phyloP scores from a whole-genome alignment of 2,888 invertebrate genomes.

The Philhelius pedissequus region DNA sequence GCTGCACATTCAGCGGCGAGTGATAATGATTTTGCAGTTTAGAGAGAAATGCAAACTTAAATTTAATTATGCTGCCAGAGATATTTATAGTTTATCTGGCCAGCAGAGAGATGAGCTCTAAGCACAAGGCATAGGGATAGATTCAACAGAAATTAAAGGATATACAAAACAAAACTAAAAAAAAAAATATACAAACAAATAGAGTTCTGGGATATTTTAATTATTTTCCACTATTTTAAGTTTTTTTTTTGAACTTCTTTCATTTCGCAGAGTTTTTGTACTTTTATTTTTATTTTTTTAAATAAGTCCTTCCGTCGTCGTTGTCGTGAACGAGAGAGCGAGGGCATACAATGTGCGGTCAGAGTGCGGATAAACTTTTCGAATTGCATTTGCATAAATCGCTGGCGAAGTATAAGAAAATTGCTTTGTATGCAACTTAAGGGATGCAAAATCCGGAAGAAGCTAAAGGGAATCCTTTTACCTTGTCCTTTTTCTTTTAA shows the following conservation, averaged over 20 bases:
- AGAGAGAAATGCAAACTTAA: slow-evolving; percentile 68
- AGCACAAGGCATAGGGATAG: not conserved
- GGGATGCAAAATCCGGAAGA: slow-evolving; percentile 7
- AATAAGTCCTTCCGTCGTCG: not conserved
- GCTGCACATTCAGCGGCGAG: slow-evolving; percentile 37
- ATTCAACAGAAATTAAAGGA: not conserved
- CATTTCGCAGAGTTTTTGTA: not conserved
- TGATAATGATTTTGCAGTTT: slow-evolving; percentile 67
- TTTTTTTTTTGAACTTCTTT: not conserved
- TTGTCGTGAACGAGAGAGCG: not conserved
- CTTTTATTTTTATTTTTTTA: not conserved
- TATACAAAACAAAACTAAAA: not conserved
- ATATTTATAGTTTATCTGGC: too few species aligned
- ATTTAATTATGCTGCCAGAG: slow-evolving; percentile 51
- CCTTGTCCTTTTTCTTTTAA: not conserved
- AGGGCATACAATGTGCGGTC: slow-evolving; percentile 35
- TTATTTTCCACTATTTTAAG: slow-evolving; percentile 55
- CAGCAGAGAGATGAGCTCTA: not conserved
- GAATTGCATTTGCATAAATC: slow-evolving; percentile 68
- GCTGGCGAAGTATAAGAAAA: slow-evolving; percentile 62
- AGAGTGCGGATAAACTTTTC: slow-evolving; percentile 66
- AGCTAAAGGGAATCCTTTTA: slow-evolving; percentile 1
- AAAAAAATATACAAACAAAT: slow-evolving; percentile 21
- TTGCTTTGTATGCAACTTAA: slow-evolving; percentile 58
- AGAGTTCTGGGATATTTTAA: slow-evolving; percentile 63